phyloP scores from a whole-genome alignment of 2,888 invertebrate species.

The Drosophila antonietae region DNA sequence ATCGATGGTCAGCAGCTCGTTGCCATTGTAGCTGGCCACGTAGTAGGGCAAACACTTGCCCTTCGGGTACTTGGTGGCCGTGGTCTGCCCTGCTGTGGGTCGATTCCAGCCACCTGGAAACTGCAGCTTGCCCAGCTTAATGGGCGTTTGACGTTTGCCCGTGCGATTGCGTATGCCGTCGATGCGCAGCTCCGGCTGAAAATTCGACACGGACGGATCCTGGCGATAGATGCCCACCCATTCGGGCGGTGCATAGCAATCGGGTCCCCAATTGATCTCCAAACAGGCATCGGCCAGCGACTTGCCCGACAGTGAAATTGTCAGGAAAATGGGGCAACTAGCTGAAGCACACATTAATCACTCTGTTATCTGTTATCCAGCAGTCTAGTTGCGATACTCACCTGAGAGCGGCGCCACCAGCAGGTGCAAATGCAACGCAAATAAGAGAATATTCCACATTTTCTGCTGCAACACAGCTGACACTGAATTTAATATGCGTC shows the following conservation, averaged over 20 bases:
- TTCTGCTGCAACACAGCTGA: neutral
- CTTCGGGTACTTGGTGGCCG: conserved; percentile 78
- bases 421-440: conserved; percentile 36
- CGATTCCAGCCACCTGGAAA: conserved; percentile 88
- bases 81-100: conserved; percentile 67
- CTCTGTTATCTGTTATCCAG: neutral
- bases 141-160: conserved; percentile 83
- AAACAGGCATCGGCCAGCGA: conserved; percentile 75
- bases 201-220: conserved; percentile 81
- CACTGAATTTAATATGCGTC: conserved; percentile 18
- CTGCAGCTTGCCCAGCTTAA: conserved; percentile 85
- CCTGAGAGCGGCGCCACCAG: conserved; percentile 41
- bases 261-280: conserved; percentile 83
- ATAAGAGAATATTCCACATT: conserved; percentile 34
- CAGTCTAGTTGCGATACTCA: neutral
- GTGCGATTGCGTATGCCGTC: conserved; percentile 85
- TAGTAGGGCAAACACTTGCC: conserved; percentile 89
- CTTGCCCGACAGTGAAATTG: conserved; percentile 80
- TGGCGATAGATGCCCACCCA: conserved; percentile 83
- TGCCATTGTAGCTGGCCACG: conserved; percentile 88
- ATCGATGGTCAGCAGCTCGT: conserved; percentile 87
- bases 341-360: conserved; percentile 36
- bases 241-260: conserved; percentile 80
- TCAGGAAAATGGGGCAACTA: conserved; percentile 82
- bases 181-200: conserved; percentile 74